Evolutionary conservation across 1,140 invertebrate genomes (phyloP).

Genomic region (Drosophila rufa): DNA sequence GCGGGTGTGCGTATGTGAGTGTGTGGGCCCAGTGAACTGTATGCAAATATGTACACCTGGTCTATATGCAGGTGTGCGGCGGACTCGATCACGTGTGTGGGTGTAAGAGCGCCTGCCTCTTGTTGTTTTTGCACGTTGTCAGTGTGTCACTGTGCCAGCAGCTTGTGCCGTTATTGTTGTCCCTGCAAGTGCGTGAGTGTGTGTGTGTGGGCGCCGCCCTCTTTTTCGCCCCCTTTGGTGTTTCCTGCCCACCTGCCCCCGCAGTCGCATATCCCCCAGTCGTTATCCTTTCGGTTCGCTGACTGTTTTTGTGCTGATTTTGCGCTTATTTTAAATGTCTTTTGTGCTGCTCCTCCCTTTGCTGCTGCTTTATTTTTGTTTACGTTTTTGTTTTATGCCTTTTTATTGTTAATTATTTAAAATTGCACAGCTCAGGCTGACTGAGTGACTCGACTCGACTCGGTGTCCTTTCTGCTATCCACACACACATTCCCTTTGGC

Average conservation of each 20-base stretch:
- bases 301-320: slow-evolving; percentile 79
- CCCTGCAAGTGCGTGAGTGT: slow-evolving; percentile 1
- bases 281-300: slow-evolving; percentile 74
- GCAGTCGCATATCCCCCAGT: slow-evolving; percentile 38
- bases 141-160: slow-evolving; percentile 76
- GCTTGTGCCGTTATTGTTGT: slow-evolving; percentile 70
- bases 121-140: slow-evolving; percentile 57
- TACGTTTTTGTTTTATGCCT: slow-evolving; percentile 52
- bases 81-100: background rate
- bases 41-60: slow-evolving; percentile 77
- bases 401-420: slow-evolving; percentile 73
- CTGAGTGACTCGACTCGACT: slow-evolving; percentile 30
- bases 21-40: slow-evolving; percentile 72
- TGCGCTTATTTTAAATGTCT: slow-evolving; percentile 76
- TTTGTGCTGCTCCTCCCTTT: slow-evolving; percentile 47
- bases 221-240: background rate
- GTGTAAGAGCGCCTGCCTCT: background rate
- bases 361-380: slow-evolving; percentile 54
- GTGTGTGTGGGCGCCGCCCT: slow-evolving; percentile 8
- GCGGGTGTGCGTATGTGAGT: slow-evolving; percentile 13
- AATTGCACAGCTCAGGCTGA: slow-evolving; percentile 57
- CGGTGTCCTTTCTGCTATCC: slow-evolving; percentile 5
- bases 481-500: background rate
- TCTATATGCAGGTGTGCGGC: slow-evolving; percentile 45
- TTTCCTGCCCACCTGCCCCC: background rate